A percentile compares a stretch with the other conserved stretches of the same genome.
These are phyloP conservation scores for Calameuta pallipes DNA, from an alignment of 2,888 invertebrate species.

Conservation along the genomic window DNA sequence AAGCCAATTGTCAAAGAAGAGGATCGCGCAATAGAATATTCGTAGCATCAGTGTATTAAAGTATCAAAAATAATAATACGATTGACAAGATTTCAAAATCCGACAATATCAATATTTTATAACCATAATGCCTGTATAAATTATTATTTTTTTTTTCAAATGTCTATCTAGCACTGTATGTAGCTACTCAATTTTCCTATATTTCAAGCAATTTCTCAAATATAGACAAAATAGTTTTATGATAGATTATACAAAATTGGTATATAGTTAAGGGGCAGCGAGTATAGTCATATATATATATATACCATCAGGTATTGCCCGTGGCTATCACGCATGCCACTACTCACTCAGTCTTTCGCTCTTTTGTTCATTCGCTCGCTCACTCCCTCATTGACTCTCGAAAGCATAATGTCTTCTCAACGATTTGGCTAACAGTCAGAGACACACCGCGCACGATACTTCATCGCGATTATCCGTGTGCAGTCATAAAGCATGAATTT, in stretches of 20 bases:
- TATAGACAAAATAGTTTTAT: not conserved
- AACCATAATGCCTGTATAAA: not conserved
- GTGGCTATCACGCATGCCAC: constrained; percentile 24
- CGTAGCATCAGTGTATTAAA: not conserved
- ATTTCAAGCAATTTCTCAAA: not conserved
- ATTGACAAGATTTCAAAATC: not conserved
- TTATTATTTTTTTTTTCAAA: not conserved
- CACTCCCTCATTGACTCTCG: not conserved
- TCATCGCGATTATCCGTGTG: constrained; percentile 16
- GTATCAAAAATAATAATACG: not conserved
- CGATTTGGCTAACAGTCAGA: constrained; percentile 45
- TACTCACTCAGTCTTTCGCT: constrained; percentile 17
- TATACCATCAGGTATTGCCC: not conserved
- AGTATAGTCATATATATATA: not conserved
- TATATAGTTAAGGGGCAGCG: not conserved
- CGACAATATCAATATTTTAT: not conserved
- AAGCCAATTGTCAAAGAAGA: not conserved
- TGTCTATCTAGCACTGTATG: not conserved
- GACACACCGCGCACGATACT: constrained; percentile 45
- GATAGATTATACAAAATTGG: not conserved
- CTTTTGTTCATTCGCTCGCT: not conserved
- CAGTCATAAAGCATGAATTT: not conserved
- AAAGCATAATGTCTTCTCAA: constrained; percentile 26
- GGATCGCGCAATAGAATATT: not conserved
- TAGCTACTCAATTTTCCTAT: too few species aligned